These are phyloP conservation scores for Ctenicera cuprea DNA, from an alignment of 2,888 invertebrate species.

Conservation along the genomic window DNA sequence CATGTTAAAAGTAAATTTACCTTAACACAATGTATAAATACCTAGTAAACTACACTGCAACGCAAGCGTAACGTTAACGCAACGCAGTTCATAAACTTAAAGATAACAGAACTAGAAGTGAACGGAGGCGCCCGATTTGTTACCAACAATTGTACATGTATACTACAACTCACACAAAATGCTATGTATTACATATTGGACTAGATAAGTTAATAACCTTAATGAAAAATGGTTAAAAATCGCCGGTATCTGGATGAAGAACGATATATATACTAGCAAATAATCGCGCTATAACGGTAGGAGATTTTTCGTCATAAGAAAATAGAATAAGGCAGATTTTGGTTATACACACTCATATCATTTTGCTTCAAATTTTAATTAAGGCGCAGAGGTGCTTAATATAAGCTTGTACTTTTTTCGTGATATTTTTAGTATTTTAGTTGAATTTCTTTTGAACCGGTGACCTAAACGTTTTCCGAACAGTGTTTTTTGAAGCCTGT, in stretches of 20 bases:
- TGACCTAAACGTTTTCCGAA: slow-evolving; percentile 75
- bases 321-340: slow-evolving; percentile 83
- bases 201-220: slow-evolving; percentile 73
- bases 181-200: slow-evolving; percentile 74
- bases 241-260: slow-evolving; percentile 72
- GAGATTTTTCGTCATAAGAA: slow-evolving; percentile 76
- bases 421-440: slow-evolving; percentile 74
- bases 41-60: slow-evolving; percentile 68
- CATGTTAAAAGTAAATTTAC: slow-evolving; percentile 46
- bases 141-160: slow-evolving; percentile 76
- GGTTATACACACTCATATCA: slow-evolving; percentile 78
- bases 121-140: slow-evolving; percentile 71
- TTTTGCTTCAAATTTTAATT: slow-evolving; percentile 76
- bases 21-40: slow-evolving; percentile 55
- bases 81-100: slow-evolving; percentile 66
- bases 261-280: slow-evolving; percentile 73
- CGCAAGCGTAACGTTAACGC: slow-evolving; percentile 64
- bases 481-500: slow-evolving; percentile 69
- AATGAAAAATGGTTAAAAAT: slow-evolving; percentile 72
- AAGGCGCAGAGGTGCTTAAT: slow-evolving; percentile 85
- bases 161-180: slow-evolving; percentile 77
- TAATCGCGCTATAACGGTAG: slow-evolving; percentile 74
- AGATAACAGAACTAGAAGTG: slow-evolving; percentile 63
- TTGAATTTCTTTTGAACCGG: slow-evolving; percentile 73
- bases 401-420: slow-evolving; percentile 83